Conservation (phyloP, 1,140 invertebrate genomes). For the Hormaphis cornu region DNA sequence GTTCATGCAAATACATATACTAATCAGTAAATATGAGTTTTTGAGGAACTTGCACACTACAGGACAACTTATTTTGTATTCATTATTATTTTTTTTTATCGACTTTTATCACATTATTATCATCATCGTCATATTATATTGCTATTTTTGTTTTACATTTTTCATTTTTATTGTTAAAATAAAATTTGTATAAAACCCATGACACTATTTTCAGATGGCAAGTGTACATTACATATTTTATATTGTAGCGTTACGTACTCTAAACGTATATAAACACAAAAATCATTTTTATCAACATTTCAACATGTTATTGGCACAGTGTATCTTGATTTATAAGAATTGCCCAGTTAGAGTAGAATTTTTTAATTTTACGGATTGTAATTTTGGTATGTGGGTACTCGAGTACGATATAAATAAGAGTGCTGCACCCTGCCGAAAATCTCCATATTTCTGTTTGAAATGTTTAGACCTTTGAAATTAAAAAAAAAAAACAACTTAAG, state of each 20-base stretch:
- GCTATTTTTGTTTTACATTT: neutral
- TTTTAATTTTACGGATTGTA: too few relatives aligned
- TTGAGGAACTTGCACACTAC: too few relatives aligned
- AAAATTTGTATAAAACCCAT: neutral
- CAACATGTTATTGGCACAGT: neutral
- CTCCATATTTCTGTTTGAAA: too few relatives aligned
- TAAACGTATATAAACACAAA: neutral
- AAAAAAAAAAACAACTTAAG: too few relatives aligned
- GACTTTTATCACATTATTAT: neutral
- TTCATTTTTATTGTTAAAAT: neutral
- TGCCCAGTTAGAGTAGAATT: too few relatives aligned
- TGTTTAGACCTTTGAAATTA: too few relatives aligned
- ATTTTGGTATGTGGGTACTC: too few relatives aligned
- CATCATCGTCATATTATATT: neutral
- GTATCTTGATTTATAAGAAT: too few relatives aligned
- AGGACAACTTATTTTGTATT: neutral
- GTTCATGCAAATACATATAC: neutral
- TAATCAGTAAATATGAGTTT: too few relatives aligned
- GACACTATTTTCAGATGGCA: neutral
- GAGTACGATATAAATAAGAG: too few relatives aligned
- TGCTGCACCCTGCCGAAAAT: too few relatives aligned
- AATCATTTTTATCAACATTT: too few relatives aligned
- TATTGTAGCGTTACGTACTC: neutral
- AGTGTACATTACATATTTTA: neutral
- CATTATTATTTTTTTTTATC: neutral